These are phyloP conservation scores for Cygnus olor DNA, from an alignment of 2,797 vertebrate genomes.

Conservation along the genomic window DNA sequence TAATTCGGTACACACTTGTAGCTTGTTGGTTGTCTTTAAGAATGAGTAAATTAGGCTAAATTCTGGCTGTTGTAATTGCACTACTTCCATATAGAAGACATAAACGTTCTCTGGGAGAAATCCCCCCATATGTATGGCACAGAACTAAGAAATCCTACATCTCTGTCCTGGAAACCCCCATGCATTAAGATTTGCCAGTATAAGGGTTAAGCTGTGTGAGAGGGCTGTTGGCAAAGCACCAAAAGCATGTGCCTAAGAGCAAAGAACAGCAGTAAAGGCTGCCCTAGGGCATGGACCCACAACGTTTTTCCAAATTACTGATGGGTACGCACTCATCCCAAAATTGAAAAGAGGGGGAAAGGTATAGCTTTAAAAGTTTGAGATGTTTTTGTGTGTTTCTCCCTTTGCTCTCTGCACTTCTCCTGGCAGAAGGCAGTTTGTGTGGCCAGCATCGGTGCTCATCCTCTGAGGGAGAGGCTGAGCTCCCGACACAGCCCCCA, in stretches of 20 bases:
- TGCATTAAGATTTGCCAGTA: not conserved
- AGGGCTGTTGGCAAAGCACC: not conserved
- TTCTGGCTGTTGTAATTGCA: not conserved
- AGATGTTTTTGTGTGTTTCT: rapidly evolving
- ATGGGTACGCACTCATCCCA: not conserved
- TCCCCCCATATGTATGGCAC: rapidly evolving
- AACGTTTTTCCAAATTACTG: not conserved
- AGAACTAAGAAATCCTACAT: not conserved
- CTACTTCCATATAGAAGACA: not conserved
- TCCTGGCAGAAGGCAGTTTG: rapidly evolving
- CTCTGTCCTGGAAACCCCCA: not conserved
- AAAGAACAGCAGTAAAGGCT: not conserved
- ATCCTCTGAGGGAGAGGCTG: rapidly evolving
- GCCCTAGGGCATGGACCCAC: not conserved
- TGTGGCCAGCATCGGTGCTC: rapidly evolving
- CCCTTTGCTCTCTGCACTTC: rapidly evolving
- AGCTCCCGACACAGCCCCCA: not conserved
- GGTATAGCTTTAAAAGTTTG: rapidly evolving
- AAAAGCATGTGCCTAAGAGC: rapidly evolving
- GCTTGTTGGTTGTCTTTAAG: not conserved
- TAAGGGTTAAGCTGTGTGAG: not conserved
- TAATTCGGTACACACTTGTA: not conserved
- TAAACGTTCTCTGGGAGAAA: not conserved
- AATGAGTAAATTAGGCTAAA: not conserved
- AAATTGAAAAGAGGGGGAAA: not conserved